A percentile compares a stretch with the other conserved stretches of the same genome.
Evolutionary conservation across 2,888 invertebrate genomes (phyloP).

Genomic region (Galerucella nymphaeae): DNA sequence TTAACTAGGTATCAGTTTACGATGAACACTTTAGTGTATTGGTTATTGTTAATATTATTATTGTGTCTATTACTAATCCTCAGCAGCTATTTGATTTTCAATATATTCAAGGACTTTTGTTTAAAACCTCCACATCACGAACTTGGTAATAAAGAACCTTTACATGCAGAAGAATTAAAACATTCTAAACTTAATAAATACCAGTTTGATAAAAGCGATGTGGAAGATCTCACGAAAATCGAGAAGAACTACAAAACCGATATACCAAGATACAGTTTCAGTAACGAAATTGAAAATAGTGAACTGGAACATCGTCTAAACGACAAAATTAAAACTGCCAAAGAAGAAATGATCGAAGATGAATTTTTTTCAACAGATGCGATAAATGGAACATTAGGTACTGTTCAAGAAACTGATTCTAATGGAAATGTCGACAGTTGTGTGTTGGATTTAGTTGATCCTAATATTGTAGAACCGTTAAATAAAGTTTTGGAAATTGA

Average conservation of each 20-base stretch:
- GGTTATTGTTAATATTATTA: slow-evolving; percentile 42
- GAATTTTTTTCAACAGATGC: slow-evolving; percentile 17
- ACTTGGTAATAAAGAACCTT: background rate
- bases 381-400: slow-evolving; percentile 11
- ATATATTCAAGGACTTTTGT: slow-evolving; percentile 36
- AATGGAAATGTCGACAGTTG: slow-evolving; percentile 22
- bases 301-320: slow-evolving; percentile 10
- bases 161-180: background rate
- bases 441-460: slow-evolving; percentile 44
- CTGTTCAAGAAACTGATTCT: slow-evolving; percentile 15
- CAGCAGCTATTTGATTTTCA: slow-evolving; percentile 40
- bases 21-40: slow-evolving; percentile 47
- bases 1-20: slow-evolving; percentile 33
- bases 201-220: slow-evolving; percentile 41
- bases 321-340: background rate
- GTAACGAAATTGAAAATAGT: slow-evolving; percentile 39
- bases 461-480: slow-evolving; percentile 39
- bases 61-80: slow-evolving; percentile 41
- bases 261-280: slow-evolving; percentile 36
- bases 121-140: background rate
- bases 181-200: slow-evolving; percentile 30
- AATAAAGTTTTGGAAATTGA: slow-evolving; percentile 42
- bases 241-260: slow-evolving; percentile 36
- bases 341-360: slow-evolving; percentile 1
- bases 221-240: slow-evolving; percentile 47